A percentile compares a stretch with the other conserved stretches of the same genome.
phyloP scores from a whole-genome alignment of 2,797 vertebrate genomes.

The Phyllotis vaccarum region DNA sequence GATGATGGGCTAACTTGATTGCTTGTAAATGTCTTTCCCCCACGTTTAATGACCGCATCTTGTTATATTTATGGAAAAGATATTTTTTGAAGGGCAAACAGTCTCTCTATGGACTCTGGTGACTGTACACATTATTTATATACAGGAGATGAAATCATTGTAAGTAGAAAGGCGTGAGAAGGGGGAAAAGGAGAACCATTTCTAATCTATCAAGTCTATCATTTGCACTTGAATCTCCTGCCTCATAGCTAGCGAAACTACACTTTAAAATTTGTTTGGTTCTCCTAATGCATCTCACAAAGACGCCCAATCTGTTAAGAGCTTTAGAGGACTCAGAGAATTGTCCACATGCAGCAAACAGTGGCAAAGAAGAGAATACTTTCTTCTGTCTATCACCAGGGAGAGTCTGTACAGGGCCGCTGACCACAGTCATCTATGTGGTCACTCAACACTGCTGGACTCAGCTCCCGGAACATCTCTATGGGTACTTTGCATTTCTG shows the following conservation, averaged over 20 bases:
- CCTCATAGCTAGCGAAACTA: neutral
- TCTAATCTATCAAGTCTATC: neutral
- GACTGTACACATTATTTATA: neutral
- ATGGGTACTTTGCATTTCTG: neutral
- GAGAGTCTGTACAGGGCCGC: neutral
- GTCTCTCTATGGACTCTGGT: neutral
- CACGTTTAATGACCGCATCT: slow-evolving; percentile 50
- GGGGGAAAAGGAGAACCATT: neutral
- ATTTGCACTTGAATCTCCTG: neutral
- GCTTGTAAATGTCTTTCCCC: slow-evolving; percentile 4
- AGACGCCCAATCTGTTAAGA: neutral
- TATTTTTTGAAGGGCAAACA: slow-evolving; percentile 59
- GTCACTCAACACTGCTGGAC: fast-evolving
- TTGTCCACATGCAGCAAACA: neutral
- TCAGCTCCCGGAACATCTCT: neutral
- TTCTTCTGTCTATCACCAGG: neutral
- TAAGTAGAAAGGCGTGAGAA: neutral
- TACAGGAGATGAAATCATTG: neutral
- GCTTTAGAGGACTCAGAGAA: neutral
- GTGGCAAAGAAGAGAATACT: neutral
- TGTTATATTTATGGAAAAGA: slow-evolving; percentile 14
- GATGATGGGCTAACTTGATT: slow-evolving; percentile 35
- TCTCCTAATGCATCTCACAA: neutral
- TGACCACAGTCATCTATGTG: fast-evolving
- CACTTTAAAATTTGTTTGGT: neutral